Evolutionary conservation across 2,888 invertebrate genomes (phyloP), one percentile per base, ranked within the genome.

Genomic region (Cephus nigrinus): DNA sequence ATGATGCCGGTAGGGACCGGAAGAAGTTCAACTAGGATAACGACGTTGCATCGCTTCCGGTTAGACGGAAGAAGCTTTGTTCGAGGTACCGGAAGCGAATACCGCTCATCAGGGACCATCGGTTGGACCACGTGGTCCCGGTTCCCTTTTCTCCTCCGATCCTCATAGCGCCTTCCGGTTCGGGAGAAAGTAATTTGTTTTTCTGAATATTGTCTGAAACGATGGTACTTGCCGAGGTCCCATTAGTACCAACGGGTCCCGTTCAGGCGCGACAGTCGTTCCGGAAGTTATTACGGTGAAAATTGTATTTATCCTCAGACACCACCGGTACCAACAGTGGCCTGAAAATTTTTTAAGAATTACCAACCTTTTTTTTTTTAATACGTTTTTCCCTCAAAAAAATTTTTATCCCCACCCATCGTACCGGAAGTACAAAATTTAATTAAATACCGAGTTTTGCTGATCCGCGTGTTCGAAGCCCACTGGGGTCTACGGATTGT

Each of bases 71-170:
- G 84, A 86, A 78, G 87, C 89, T 90, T 90, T 90, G 90, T 90
- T 89, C 89, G 86, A 84, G 85, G 82, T 76, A 77, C 80, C 87
- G 89, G 90, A 90, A 90, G 85, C 90, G 90, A 90, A 90, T 89
- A 88, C 88, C 90, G 89, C 90, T 90, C 90, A 90, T 90, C 90
- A 89, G 86, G 86, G 85, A 87, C 86, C 86, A 89, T 88, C 88
- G 87, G 85, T 83, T 84, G 55, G 55, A 23, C 55, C 55, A 35
- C 55, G 80, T 68, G 81, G 76, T 77, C 32, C 55, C 30, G 78
- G 81, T 80, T 78, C 72, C 69, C 55, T 75, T 73, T 75, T 78
- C 75, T 80, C 75, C 71, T 78, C 68, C 73, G 55, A 55, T 74
- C 75, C 76, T 12, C 23, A 23, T 76, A 55, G 31, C 35, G 69